A percentile compares a stretch with the other conserved stretches of the same genome.
phyloP scores from a whole-genome alignment of 2,113 vertebrate species.

The crab-eating macaque (Macaca fascicularis) region DNA sequence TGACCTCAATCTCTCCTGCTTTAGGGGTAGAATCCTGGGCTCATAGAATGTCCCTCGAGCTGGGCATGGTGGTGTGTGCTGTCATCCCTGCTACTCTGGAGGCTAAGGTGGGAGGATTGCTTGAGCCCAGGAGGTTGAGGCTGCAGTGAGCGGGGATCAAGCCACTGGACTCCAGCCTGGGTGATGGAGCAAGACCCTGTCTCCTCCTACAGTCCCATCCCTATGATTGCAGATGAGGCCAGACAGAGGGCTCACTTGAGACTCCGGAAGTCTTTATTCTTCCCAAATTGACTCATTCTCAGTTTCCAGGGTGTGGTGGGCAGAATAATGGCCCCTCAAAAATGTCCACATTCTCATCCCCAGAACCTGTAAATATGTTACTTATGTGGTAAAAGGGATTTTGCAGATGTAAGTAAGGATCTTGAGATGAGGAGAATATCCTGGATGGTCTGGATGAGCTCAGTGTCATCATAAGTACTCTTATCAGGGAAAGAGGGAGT shows the following conservation, averaged over 20 bases:
- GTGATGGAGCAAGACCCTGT: too few species aligned
- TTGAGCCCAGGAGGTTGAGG: too few species aligned
- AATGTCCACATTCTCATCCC: neutral
- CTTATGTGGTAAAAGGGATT: neutral
- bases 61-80: too few species aligned
- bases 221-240: neutral
- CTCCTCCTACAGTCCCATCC: neutral
- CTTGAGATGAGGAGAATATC: neutral
- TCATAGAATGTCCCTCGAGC: neutral
- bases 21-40: neutral
- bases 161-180: too few species aligned
- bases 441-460: too few species aligned
- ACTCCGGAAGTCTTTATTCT: neutral
- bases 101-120: too few species aligned
- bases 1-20: neutral
- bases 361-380: neutral
- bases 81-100: too few species aligned
- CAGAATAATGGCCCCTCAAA: neutral
- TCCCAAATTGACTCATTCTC: neutral
- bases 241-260: neutral
- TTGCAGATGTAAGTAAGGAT: neutral
- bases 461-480: neutral
- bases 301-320: neutral
- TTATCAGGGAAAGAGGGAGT: neutral
- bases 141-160: too few species aligned